These are phyloP conservation scores for Cardiocondyla obscurior DNA, from an alignment of 1,140 invertebrate species.

Conservation along the genomic window DNA sequence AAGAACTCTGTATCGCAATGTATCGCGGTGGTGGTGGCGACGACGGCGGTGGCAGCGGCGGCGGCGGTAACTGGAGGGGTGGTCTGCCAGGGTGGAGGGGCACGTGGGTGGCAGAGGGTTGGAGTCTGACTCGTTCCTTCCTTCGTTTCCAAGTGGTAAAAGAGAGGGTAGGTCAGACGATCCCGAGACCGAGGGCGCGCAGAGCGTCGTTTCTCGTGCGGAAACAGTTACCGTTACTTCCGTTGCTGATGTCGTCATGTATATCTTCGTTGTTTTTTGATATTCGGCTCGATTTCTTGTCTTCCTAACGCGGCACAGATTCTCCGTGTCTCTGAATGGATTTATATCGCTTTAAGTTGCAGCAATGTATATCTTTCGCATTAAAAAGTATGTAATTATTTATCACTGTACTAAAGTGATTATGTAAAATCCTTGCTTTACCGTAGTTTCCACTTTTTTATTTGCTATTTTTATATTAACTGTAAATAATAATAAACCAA, in stretches of 20 bases:
- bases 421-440: neutral
- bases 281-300: neutral
- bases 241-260: conserved; percentile 4
- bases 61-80: conserved; percentile 68
- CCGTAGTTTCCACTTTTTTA: neutral
- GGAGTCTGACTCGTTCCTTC: conserved; percentile 73
- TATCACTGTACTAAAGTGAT: neutral
- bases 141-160: conserved; percentile 66
- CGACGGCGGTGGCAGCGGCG: conserved; percentile 75
- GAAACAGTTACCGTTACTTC: conserved; percentile 66
- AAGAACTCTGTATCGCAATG: conserved; percentile 82
- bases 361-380: neutral
- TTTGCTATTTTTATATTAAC: neutral
- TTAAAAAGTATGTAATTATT: neutral
- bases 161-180: conserved; percentile 76
- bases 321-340: neutral
- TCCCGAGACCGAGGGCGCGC: conserved; percentile 75
- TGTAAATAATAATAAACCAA: neutral
- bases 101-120: conserved; percentile 73
- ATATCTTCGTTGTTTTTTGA: conserved; percentile 21
- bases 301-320: neutral
- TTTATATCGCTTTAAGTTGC: neutral
- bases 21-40: conserved; percentile 80
- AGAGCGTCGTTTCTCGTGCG: conserved; percentile 73
- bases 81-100: conserved; percentile 65